Evolutionary conservation across 2,113 vertebrate species (phyloP), one percentile per base, ranked within the genome.

Genomic region (Casuarius casuarius): DNA sequence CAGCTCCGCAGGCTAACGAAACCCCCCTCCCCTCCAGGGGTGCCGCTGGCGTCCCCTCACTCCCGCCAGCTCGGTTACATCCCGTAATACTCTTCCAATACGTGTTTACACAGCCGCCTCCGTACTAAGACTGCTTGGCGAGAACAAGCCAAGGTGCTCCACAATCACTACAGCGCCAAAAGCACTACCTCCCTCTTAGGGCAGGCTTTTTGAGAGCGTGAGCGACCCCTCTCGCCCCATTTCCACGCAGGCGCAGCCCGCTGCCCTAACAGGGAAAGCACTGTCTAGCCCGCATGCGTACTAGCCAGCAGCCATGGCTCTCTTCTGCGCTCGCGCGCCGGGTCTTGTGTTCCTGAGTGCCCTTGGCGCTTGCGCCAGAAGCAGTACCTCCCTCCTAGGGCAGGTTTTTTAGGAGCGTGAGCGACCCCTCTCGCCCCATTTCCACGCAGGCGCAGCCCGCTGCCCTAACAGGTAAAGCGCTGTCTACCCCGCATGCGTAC

Each of bases 131-230:
- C 33, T 15, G 21, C 49, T 26, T 7, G 2, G 3, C 1, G 8
- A 48, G 5, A 6, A 3, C 18, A 19, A 10, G 3, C 6, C 16
- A 3, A 17, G 0, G 2, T 2, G 2, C 38, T 7, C 35, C 3
- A 2, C 14, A 0, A 15, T 25, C 9, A 0, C 3, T 8, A 7
- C 3, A 3, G 46, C 1, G 1, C 21, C 21, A 1, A 0, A 26
- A 3, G 17, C 3, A 1, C 23, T 2, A 8, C 31, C 1, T 1
- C 33, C 10, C 26, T 4, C 3, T 11, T 7, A 4, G 0, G 8
- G 18, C 18, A 12, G 1, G 1, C 26, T 38, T 12, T 26, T 4
- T 4, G 10, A 7, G 6, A 23, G 1, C 5, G 4, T 31, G 1
- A 9, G 13, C 10, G 3, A 7, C 26, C 51, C 1, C 3, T 6